A percentile compares a stretch with the other conserved stretches of the same genome.
Evolutionary conservation across 2,113 vertebrate genomes (phyloP).

Genomic region (Pteropus alecto): DNA sequence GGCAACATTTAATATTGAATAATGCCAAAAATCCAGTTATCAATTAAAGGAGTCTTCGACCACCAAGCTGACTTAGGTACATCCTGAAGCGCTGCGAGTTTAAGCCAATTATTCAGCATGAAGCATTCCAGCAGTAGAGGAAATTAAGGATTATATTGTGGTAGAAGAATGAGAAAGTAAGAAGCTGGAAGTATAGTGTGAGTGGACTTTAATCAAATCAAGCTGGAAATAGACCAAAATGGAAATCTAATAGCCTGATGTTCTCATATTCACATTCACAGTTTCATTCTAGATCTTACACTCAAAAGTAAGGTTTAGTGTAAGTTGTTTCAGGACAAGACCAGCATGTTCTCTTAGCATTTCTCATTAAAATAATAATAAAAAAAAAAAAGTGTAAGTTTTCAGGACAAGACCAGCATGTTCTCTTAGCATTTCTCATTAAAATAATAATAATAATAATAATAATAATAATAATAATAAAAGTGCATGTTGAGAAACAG

Average conservation of each 20-base stretch:
- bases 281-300: not conserved
- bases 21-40: not conserved
- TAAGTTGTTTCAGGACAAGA: not conserved
- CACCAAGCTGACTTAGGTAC: not conserved
- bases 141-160: conserved; percentile 55
- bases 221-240: conserved; percentile 39
- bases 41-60: not conserved
- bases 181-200: not conserved
- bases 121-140: conserved; percentile 31
- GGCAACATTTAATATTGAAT: not conserved
- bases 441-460: too few species aligned
- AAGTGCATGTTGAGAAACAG: not conserved
- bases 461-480: not conserved
- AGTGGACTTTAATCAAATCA: conserved; percentile 61
- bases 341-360: not conserved
- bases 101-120: conserved; percentile 25
- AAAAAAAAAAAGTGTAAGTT: not conserved
- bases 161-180: conserved; percentile 30
- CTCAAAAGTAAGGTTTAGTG: not conserved
- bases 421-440: not conserved
- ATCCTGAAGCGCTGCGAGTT: not conserved
- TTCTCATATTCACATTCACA: not conserved
- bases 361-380: not conserved
- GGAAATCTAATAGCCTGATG: not conserved
- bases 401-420: not conserved